Base-by-base conservation (phyloP, 2,888 invertebrate species). In the Athrips mouffetella region DNA sequence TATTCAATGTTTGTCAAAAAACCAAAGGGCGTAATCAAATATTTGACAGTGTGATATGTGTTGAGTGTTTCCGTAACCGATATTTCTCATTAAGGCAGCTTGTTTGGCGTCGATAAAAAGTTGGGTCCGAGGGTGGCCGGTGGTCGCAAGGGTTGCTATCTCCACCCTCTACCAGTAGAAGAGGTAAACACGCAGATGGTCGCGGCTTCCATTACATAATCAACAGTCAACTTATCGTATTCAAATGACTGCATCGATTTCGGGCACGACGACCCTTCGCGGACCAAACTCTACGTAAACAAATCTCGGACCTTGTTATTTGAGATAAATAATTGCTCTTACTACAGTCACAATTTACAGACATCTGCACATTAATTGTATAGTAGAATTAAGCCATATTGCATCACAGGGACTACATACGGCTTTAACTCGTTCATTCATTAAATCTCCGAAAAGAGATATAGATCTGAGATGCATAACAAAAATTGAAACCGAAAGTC, bases 31-130 rank as follows among this genome's bases (percentile, higher is more conserved):
- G 52, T 52, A 53, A 54, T 62, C 65, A 79, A 83, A 86, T 83
- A 81, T 86, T 87, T 74, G 71, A 77, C 66, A 74, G 75, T 79
- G 65, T 70, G 80, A 79, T 80, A 80, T 73, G 69, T 63, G 67
- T 63, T 71, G 72, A 82, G 82, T 79, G 76, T 84, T 84, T 85
- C 81, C 80, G 87, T 82, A 81, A 86, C 83, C 73, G 81, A 87
- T 87, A 86, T 85, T 84, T 81, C 84, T 87, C 85, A 81, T 88
- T 86, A 81, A 76, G 65, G 64, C 65, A 60, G 59, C 62, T 71
- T 86, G 79, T 85, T 86, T 83, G 76, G 63, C 53, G 73, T 60
- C 63, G 78, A 81, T 87, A 87, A 88, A 88, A 87, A 88, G 75
- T 18, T 70, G 62, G 18, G 74, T 67, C 73, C 73, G 68, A 73